Evolutionary conservation across 1,140 invertebrate species (phyloP).

Genomic region (Drosophila tsacasi): DNA sequence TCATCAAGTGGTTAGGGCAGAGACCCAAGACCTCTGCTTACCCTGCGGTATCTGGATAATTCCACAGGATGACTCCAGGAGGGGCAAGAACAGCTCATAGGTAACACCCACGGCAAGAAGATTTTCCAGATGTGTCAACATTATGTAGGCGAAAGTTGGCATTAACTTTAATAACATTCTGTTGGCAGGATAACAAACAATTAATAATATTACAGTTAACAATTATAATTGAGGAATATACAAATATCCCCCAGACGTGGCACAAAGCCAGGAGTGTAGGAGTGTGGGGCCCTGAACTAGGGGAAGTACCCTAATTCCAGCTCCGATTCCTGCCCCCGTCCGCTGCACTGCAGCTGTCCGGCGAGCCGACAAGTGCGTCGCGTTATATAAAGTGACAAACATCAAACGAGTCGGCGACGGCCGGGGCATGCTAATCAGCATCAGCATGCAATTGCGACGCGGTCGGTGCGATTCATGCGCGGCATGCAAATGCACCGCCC

Average conservation of each 20-base stretch:
- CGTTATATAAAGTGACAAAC: conserved; percentile 67
- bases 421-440: conserved; percentile 57
- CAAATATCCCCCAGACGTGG: background rate
- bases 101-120: no score
- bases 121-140: no score
- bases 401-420: conserved; percentile 29
- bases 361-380: conserved; percentile 16
- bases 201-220: no score
- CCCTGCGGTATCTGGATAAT: no score
- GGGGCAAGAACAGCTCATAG: no score
- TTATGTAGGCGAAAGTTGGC: no score
- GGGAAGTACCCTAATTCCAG: conserved; percentile 44
- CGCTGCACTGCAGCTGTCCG: conserved; percentile 2
- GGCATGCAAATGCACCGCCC: conserved; percentile 54
- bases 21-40: no score
- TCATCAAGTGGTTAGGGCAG: no score
- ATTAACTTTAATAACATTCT: background rate
- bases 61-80: no score
- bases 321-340: background rate
- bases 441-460: conserved; percentile 73
- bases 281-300: conserved; percentile 25
- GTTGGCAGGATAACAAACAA: background rate
- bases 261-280: background rate
- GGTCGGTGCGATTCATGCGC: conserved; percentile 42
- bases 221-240: background rate